Evolutionary conservation across 1,140 invertebrate genomes (phyloP), one percentile per base, ranked within the genome.

Genomic region (Neodiprion lecontei): DNA sequence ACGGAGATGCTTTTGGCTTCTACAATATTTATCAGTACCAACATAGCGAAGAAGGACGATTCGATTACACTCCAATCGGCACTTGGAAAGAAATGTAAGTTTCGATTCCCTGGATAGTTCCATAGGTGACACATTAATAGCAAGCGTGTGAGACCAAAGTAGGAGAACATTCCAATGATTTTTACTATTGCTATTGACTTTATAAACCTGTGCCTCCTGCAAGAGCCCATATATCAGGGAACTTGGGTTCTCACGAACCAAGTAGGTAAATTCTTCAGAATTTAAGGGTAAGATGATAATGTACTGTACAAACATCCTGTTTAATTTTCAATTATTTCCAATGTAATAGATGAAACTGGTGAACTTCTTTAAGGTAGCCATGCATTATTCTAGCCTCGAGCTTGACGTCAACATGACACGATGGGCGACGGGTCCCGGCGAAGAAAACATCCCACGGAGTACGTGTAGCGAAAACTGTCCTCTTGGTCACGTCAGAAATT

Each of bases 21-120:
- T 94, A 94, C 82, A 92, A 92, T 79, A 93, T 94, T 77, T 94
- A 92, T 85, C 92, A 93, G 80, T 93, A 92, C 83, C 91, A 92
- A 78, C 82, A 78, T 40, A 89, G 87, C 67, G 84, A 85, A 67
- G 88, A 86, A 71, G 86, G 83, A 17, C 87, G 88, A 80, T 91
- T 89, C 77, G 91, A 92, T 83, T 93, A 93, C 82, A 88, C 88
- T 11, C 88, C 87, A 61, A 91, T 93, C 75, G 92, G 92, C 40
- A 86, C 89, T 9, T 93, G 92, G 92, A 90, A 89, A 77, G 90
- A 91, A 81, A 85, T 84, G 91, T 91, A 81, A 87, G 88, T 83
- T 50, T 68, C 68, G 68, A 14, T 12, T 14, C 21, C 14, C 61
- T n/a, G 14, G 61, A n/a, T 21, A 21, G 7, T 66, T n/a, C 21